Evolutionary conservation across 2,113 vertebrate species (phyloP), one percentile per base, ranked within the genome.

Genomic region (Nothocercus nigrocapillus): DNA sequence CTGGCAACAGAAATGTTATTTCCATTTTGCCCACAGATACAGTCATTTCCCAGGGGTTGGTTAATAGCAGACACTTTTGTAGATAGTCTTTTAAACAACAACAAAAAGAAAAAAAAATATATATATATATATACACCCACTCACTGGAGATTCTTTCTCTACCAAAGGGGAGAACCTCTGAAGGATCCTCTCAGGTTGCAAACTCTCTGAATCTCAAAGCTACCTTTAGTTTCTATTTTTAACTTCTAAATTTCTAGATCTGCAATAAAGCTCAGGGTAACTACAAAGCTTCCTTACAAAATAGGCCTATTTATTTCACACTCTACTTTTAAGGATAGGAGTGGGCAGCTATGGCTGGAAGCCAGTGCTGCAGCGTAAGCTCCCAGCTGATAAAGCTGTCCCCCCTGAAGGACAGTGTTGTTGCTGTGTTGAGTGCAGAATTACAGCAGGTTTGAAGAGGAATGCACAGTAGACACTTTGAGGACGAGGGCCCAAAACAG

Each of bases 21-120:
- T 97, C 83, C 94, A 96, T 49, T 94, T 92, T 95, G 82, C 88
- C 93, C 84, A 70, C 73, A 92, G 92, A 92, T 58, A 78, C n/a
- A 75, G 69, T 53, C 20, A 12, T 72, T 95, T 94, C 81, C 87
- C 69, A 67, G 82, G 83, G 67, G 32, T 78, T 89, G 70, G 82
- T 61, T 86, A 76, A 86, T 56, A 84, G 94, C 85, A 86, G 73
- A 75, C 0, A 3, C 80, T 73, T 88, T 90, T 95, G 85, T 88
- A 66, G 83, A 70, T 40, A 40, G 62, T 61, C 83, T 96, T 94
- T 92, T 95, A 95, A 93, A 95, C 82, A 66, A 90, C 62, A 86
- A 93, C 82, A 83, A 89, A 69, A 56, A 88, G 61, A 15, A 92
- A 83, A 34, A 56, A 56, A 15, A 56, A 30, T n/a, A n/a, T n/a